Base-by-base conservation (phyloP, 1,140 invertebrate genomes). In the Nymphalis io region DNA sequence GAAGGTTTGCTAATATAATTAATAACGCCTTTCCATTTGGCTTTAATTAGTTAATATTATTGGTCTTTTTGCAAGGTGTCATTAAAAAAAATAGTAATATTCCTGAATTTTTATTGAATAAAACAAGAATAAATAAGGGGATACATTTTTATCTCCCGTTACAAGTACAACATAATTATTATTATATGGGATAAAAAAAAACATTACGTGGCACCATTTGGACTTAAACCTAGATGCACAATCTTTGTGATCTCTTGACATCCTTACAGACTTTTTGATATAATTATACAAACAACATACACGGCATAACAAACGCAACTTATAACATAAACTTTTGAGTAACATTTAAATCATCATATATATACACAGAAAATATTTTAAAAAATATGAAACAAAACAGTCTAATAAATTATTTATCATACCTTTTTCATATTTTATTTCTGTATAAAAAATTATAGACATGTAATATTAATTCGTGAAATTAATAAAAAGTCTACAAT, bases 401-500 rank as follows among this genome's bases (percentile, higher is more conserved):
- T 23, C 51, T 21, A 65, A 75, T 75, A 75, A 75, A 70, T 73
- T 46, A 68, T 73, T 60, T 65, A 72, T 70, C 33, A 70, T 72
- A 70, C 48, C 57, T 55, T 72, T 51, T 67, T 68, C 51, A 68
- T 75, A 74, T 76, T 5, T 51, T 51, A 8, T 33, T 33, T 1
- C 46, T 20, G n/a, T 20, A 68, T 70, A 58, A 15, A 68, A 69
- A 38, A 75, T 40, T 15, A 57, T 69, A 73, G 61, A 72, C 65
- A 60, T 67, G 44, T 60, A 73, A 64, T 60, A 72, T 67, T 77
- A 73, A 75, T 70, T 60, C 33, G 68, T 59, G 64, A 70, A 71
- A 80, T 75, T 80, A 77, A 80, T 73, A 79, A 75, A 72, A 78
- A 80, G 70, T 76, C 70, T 73, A 65, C 13, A 51, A 70, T 74